Evolutionary conservation across 2,888 invertebrate genomes (phyloP), one percentile per base, ranked within the genome.

Genomic region (Agonopterix arenella): DNA sequence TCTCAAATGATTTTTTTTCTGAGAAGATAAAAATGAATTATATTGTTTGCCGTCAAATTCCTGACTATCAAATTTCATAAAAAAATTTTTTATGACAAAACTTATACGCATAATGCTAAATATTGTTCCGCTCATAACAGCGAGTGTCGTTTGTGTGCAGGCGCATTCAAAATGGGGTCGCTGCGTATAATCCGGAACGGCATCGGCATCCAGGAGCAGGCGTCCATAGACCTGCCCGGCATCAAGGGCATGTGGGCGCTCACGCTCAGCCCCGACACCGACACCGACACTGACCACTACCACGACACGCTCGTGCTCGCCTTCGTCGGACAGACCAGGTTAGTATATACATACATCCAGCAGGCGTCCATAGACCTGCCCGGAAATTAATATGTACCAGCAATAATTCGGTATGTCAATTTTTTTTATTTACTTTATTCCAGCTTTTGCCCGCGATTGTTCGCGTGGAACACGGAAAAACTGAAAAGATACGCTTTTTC

Each of bases 241-340:
- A 98, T 99, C 58, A 98, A 98, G 88, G 98, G 98, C 56, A 97
- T 99, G 93, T 98, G 98, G 98, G 96, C 98, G 0, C 88, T 99
- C n/a, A 82, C 82, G 0, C 68, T 89, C 2, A 64, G 11, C 11
- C 8, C 11, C 11, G 11, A 69, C 1, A 84, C 78, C 36, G 91
- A 90, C 63, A 89, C 90, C 63, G 89, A 90, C 63, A 89, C 90
- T 62, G 89, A 77, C 36, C 90, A 89, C 62, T 97, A 98, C 76
- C 98, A 99, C 76, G 98, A 99, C 73, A 97, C 97, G 2, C 88
- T 99, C 10, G 97, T 99, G 1, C 85, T 99, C 45, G 94, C 98
- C 1, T 98, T 99, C 81, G 98, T 98, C n/a, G 98, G 98, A 4
- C 98, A 98, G 72, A 98, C 98, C 0, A 93, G 93, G 93, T 93